These are phyloP conservation scores for Etheostoma spectabile DNA, from an alignment of 2,113 vertebrate species.

Conservation along the genomic window DNA sequence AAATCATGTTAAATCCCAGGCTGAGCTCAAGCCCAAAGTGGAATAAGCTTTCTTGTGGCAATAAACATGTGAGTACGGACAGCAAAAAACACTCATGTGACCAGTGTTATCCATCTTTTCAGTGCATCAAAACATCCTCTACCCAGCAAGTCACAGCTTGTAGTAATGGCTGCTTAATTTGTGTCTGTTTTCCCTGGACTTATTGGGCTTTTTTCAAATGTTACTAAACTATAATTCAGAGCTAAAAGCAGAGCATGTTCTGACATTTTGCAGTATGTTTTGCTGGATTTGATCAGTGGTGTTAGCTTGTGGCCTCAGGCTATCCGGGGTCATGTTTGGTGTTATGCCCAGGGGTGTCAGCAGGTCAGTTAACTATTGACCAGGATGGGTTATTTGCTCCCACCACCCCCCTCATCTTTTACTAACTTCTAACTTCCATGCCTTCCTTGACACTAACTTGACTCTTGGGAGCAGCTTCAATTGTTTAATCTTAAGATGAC, in stretches of 20 bases:
- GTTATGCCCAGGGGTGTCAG: conserved; percentile 39
- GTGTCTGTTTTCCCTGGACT: conserved; percentile 47
- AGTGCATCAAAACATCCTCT: conserved; percentile 51
- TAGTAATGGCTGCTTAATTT: conserved; percentile 62
- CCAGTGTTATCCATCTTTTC: conserved; percentile 68
- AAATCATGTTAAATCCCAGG: conserved; percentile 82
- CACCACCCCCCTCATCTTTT: neutral
- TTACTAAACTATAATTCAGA: conserved; percentile 41
- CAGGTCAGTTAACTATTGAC: conserved; percentile 61
- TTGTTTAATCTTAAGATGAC: conserved; percentile 76
- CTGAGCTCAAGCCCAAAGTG: conserved; percentile 80
- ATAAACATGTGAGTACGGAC: conserved; percentile 68
- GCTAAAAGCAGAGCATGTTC: conserved; percentile 21
- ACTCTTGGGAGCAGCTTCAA: conserved; percentile 60
- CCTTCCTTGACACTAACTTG: conserved; percentile 73
- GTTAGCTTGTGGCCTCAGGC: neutral
- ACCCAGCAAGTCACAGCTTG: conserved; percentile 62
- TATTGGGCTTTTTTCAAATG: conserved; percentile 28
- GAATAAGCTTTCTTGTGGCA: conserved; percentile 64
- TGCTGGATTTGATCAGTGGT: conserved; percentile 10
- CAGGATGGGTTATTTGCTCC: neutral
- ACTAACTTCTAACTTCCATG: conserved; percentile 48
- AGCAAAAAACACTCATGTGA: conserved; percentile 58
- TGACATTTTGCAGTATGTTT: conserved; percentile 29
- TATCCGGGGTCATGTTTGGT: conserved; percentile 32